Conservation (phyloP, 1,140 invertebrate species). For the Drosophila aff. region DNA sequence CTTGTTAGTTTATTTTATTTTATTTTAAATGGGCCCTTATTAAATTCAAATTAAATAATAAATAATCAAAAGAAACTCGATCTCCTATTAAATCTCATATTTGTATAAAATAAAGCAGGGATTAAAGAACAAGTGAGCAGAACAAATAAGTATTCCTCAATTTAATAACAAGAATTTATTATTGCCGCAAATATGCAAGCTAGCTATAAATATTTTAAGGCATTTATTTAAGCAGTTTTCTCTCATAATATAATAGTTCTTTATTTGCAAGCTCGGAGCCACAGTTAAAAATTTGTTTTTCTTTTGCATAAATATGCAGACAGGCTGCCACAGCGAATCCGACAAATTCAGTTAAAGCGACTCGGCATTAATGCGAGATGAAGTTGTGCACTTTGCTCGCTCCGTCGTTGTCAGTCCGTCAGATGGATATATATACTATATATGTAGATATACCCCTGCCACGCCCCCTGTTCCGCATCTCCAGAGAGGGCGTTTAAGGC, state of each 20-base stretch:
- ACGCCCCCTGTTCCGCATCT: background rate
- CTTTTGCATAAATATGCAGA: conserved; percentile 35
- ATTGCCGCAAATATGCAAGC: background rate
- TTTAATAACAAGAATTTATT: background rate
- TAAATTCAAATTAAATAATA: background rate
- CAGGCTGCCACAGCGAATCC: conserved; percentile 16
- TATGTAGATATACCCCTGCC: background rate
- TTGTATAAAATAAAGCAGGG: background rate
- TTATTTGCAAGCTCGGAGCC: background rate
- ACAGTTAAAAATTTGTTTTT: conserved; percentile 20
- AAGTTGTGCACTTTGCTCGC: conserved; percentile 70
- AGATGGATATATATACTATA: background rate
- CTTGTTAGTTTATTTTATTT: background rate
- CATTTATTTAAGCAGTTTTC: conserved; percentile 16
- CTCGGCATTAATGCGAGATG: conserved; percentile 70
- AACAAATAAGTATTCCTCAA: background rate
- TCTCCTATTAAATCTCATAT: background rate
- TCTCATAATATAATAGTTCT: background rate
- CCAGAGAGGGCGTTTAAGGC: conserved; percentile 58
- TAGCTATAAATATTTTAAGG: background rate
- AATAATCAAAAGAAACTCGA: background rate
- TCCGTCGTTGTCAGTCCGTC: conserved; percentile 12
- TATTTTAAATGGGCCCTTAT: no score
- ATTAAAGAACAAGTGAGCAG: background rate
- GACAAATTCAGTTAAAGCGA: conserved; percentile 37